These are phyloP conservation scores for Leucoraja erinaceus DNA, from an alignment of 2,113 vertebrate species.

Conservation along the genomic window DNA sequence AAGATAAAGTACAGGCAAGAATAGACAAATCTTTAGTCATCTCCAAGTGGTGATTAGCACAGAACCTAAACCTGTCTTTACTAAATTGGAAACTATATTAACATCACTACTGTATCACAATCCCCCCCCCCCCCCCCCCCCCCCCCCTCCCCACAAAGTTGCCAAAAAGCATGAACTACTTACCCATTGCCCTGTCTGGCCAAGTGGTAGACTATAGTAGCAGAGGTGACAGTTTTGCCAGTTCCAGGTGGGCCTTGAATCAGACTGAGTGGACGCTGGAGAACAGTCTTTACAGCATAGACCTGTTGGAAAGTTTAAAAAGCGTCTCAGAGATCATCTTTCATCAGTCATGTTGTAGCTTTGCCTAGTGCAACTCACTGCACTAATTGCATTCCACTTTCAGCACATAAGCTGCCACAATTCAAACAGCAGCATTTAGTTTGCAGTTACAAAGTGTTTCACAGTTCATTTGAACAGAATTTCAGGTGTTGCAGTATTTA, in stretches of 20 bases:
- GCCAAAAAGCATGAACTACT: conserved; percentile 37
- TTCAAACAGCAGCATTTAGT: neutral
- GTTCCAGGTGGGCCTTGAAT: conserved; percentile 96
- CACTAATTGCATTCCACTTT: neutral
- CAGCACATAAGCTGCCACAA: neutral
- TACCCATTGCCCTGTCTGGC: conserved; percentile 95
- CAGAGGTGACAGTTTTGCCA: conserved; percentile 93
- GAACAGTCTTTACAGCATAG: conserved; percentile 93
- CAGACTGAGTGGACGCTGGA: conserved; percentile 91
- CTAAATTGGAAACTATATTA: neutral
- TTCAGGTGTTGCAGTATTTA: neutral
- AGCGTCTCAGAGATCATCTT: neutral
- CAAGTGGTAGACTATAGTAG: conserved; percentile 96
- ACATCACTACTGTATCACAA: neutral
- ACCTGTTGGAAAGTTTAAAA: conserved; percentile 59
- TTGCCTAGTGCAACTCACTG: neutral
- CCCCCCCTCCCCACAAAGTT: neutral
- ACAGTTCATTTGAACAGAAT: neutral
- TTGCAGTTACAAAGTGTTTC: neutral
- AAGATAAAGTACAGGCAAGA: neutral
- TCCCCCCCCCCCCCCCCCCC: neutral
- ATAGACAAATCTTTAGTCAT: neutral
- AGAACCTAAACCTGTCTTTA: neutral
- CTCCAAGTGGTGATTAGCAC: neutral
- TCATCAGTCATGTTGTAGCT: neutral